phyloP scores from a whole-genome alignment of 2,113 vertebrate species.

The Anser brachyrhynchus region DNA sequence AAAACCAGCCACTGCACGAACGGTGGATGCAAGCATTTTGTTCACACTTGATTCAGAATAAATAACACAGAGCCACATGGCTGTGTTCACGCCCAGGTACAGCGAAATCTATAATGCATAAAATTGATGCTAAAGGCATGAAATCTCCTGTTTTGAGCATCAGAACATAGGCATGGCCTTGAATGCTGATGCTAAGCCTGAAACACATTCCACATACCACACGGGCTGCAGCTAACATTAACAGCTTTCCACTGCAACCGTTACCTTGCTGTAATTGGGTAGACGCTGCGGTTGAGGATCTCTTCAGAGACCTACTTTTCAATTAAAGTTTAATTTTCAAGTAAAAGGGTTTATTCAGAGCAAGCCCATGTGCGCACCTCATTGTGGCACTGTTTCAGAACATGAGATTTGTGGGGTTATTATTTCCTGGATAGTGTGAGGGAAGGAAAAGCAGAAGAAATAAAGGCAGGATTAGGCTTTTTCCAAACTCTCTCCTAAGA shows the following conservation, averaged over 20 bases:
- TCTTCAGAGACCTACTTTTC: slow-evolving; percentile 45
- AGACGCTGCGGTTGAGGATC: background rate
- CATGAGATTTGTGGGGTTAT: background rate
- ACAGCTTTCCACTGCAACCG: background rate
- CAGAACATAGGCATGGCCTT: slow-evolving; percentile 32
- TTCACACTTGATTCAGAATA: slow-evolving; percentile 52
- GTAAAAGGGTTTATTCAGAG: slow-evolving; percentile 32
- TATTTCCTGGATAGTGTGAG: background rate
- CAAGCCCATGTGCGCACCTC: background rate
- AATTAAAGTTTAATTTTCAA: slow-evolving; percentile 59
- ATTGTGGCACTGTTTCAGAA: background rate
- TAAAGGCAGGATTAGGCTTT: background rate
- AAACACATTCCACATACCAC: slow-evolving; percentile 36
- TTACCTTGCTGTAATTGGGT: background rate
- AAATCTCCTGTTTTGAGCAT: slow-evolving; percentile 42
- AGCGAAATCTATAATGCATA: slow-evolving; percentile 33
- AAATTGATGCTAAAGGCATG: slow-evolving; percentile 32
- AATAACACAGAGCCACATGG: slow-evolving; percentile 18
- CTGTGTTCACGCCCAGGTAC: background rate
- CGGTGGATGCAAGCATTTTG: slow-evolving; percentile 46
- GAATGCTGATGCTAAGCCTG: slow-evolving; percentile 57
- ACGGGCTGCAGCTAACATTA: slow-evolving; percentile 1
- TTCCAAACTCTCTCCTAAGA: background rate
- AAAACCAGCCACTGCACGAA: slow-evolving; percentile 24
- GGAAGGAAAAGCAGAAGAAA: background rate